Percentiles rank a stretch among this genome's conserved stretches.
Evolutionary conservation across 1,140 invertebrate genomes (phyloP).

Genomic region (Apis cerana): DNA sequence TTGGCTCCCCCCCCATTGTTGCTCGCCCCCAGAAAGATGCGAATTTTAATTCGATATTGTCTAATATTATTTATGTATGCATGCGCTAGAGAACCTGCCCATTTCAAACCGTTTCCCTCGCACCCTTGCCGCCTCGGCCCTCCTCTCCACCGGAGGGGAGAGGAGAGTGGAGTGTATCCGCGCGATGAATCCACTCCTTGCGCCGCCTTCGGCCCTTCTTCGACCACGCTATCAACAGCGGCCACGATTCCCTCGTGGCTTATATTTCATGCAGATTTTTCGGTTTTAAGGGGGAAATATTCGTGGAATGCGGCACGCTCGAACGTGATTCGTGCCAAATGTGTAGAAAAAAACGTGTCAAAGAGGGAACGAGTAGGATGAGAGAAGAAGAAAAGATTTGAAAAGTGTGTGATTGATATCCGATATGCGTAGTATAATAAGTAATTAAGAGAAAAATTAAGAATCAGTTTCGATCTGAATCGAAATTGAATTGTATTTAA

Average conservation of each 20-base stretch:
- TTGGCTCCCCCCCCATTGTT: slow-evolving; percentile 68
- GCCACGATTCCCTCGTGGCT: neutral
- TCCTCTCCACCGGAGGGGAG: slow-evolving; percentile 26
- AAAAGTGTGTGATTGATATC: too few species aligned
- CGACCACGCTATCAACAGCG: neutral
- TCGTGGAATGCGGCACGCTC: too few species aligned
- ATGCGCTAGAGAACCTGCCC: slow-evolving; percentile 50
- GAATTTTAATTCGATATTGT: slow-evolving; percentile 76
- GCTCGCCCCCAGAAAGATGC: slow-evolving; percentile 63
- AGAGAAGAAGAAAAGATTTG: too few species aligned
- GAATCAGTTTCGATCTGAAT: slow-evolving; percentile 4
- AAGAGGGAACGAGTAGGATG: too few species aligned
- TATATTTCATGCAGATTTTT: slow-evolving; percentile 5
- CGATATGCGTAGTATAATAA: neutral
- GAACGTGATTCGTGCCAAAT: too few species aligned
- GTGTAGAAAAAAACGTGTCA: too few species aligned
- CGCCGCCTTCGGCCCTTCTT: neutral
- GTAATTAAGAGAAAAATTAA: neutral
- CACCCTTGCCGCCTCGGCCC: slow-evolving; percentile 35
- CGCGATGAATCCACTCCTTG: slow-evolving; percentile 28
- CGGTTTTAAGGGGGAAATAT: neutral
- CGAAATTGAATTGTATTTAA: slow-evolving; percentile 7
- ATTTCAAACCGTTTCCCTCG: slow-evolving; percentile 36
- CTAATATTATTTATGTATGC: slow-evolving; percentile 75
- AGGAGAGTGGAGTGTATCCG: neutral